Evolutionary conservation across 2,888 invertebrate species (phyloP).

Genomic region (Cotesia congregata): DNA sequence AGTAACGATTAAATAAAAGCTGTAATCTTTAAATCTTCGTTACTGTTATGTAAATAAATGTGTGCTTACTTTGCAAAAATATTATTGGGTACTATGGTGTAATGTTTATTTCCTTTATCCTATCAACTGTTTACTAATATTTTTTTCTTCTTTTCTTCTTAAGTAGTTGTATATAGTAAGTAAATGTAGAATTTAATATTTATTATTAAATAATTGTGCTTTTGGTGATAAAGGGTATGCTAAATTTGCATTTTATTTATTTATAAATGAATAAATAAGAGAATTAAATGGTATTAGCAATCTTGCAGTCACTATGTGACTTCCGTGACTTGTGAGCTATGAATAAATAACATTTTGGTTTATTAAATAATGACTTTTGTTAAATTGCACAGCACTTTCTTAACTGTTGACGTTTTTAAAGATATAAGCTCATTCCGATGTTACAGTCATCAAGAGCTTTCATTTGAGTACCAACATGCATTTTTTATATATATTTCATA

Average conservation of each 20-base stretch:
- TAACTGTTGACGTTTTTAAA: background rate
- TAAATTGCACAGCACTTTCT: no score
- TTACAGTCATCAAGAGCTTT: no score
- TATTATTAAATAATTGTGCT: background rate
- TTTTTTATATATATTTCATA: no score
- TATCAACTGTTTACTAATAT: conserved; percentile 37
- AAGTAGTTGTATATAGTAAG: background rate
- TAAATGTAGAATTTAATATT: background rate
- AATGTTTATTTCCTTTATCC: conserved; percentile 55
- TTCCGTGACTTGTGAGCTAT: no score
- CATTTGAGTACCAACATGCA: no score
- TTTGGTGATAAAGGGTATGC: background rate
- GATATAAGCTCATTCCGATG: no score
- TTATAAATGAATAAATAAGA: background rate
- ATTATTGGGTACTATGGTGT: conserved; percentile 59
- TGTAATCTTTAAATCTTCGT: conserved; percentile 48
- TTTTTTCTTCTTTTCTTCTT: conserved; percentile 34
- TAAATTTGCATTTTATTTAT: background rate
- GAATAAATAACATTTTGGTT: no score
- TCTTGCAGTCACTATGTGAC: no score
- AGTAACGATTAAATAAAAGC: conserved; percentile 21
- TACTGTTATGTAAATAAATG: conserved; percentile 67
- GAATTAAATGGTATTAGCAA: no score
- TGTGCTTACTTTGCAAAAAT: conserved; percentile 66
- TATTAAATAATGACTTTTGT: no score